A percentile compares a stretch with the other conserved stretches of the same genome.
Evolutionary conservation across 2,797 vertebrate genomes (phyloP).

Genomic region (Platyrinchus mystaceus): DNA sequence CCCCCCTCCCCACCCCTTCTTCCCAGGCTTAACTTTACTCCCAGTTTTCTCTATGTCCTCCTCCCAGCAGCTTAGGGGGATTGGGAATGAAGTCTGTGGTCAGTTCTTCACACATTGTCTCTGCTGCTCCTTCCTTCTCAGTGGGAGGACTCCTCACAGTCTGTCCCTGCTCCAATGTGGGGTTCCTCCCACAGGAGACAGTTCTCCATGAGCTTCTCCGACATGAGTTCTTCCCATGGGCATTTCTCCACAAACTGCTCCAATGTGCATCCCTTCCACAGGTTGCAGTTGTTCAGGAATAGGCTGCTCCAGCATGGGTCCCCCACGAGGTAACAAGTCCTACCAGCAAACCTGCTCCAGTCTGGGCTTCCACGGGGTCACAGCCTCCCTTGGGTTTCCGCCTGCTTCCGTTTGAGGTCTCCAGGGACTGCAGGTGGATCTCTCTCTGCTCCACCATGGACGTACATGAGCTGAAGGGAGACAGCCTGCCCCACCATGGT

Average conservation of each 20-base stretch:
- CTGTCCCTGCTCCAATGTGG: too few relatives aligned
- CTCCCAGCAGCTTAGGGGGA: too few relatives aligned
- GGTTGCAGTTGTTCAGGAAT: not conserved
- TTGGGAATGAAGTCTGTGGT: not conserved
- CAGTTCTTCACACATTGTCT: not conserved
- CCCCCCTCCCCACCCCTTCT: not conserved
- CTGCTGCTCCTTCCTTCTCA: not conserved
- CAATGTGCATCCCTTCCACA: not conserved
- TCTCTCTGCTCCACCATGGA: not conserved
- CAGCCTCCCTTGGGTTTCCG: not conserved
- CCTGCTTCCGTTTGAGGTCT: not conserved
- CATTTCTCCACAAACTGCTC: not conserved
- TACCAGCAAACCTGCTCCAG: not conserved
- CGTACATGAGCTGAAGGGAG: not conserved
- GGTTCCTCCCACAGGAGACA: not conserved
- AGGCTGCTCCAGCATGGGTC: not conserved
- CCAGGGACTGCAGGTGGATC: not conserved
- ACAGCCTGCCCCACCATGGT: not conserved
- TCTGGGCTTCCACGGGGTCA: not conserved
- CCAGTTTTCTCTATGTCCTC: not conserved
- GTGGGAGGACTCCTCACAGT: not conserved
- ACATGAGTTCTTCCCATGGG: rapidly evolving
- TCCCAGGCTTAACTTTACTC: not conserved
- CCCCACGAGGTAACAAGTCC: not conserved
- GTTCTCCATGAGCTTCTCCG: not conserved